Evolutionary conservation across 2,888 invertebrate species (phyloP).

Genomic region (Lepetodrilus schrolli): DNA sequence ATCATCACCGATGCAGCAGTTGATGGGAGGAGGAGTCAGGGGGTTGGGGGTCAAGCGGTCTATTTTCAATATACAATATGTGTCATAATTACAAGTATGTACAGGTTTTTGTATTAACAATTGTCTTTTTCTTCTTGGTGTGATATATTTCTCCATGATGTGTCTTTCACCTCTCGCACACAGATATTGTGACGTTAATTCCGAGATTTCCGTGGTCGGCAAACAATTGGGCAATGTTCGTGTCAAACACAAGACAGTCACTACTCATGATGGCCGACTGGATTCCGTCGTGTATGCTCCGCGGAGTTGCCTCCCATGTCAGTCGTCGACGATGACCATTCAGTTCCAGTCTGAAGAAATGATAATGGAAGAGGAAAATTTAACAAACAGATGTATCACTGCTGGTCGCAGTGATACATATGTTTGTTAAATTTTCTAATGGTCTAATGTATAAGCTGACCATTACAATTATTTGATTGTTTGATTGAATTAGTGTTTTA

Average conservation of each 20-base stretch:
- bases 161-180: conserved; percentile 60
- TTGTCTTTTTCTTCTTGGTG: background rate
- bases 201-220: conserved; percentile 99
- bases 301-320: conserved; percentile 99
- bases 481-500: too few species aligned
- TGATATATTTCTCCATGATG: too few species aligned
- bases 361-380: too few species aligned
- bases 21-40: too few species aligned
- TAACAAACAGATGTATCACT: too few species aligned
- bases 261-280: conserved; percentile 97
- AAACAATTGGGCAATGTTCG: conserved; percentile 97
- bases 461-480: too few species aligned
- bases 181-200: conserved; percentile 95
- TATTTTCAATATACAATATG: conserved; percentile 9
- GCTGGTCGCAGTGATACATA: too few species aligned
- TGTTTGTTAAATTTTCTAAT: too few species aligned
- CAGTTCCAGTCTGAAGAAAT: conserved; percentile 87
- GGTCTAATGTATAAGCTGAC: too few species aligned
- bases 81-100: background rate
- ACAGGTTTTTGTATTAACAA: background rate
- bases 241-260: conserved; percentile 99
- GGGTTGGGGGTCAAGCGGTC: background rate
- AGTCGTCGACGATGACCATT: conserved; percentile 95
- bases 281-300: conserved; percentile 98
- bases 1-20: too few species aligned